Conservation (phyloP, 1,140 invertebrate genomes). For the Leptonema lineaticorne region DNA sequence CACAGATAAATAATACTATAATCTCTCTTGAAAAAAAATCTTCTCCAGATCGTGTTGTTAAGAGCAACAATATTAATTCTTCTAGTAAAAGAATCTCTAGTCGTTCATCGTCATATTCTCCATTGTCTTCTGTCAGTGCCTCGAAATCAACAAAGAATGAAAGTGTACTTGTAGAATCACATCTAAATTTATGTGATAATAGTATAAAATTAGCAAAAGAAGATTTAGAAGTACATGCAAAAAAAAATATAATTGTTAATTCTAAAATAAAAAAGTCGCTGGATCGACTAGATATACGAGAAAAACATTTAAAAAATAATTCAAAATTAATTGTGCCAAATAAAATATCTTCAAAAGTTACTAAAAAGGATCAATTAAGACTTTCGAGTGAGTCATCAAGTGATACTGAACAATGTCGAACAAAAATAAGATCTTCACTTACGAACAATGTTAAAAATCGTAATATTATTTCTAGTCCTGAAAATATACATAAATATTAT, state of each 20-base stretch:
- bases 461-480: too few species aligned
- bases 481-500: too few species aligned
- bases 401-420: slow-evolving; percentile 29
- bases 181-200: neutral
- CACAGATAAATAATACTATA: too few species aligned
- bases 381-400: slow-evolving; percentile 4
- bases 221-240: too few species aligned
- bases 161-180: slow-evolving; percentile 28
- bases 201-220: neutral
- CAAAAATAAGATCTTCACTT: slow-evolving; percentile 35
- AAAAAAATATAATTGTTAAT: too few species aligned
- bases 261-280: neutral
- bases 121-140: slow-evolving; percentile 30
- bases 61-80: neutral
- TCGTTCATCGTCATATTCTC: slow-evolving; percentile 36
- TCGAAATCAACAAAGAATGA: slow-evolving; percentile 26
- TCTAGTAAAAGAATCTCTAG: neutral
- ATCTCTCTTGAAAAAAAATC: slow-evolving; percentile 21
- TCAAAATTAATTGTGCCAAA: neutral
- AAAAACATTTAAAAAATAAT: neutral
- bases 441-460: slow-evolving; percentile 23
- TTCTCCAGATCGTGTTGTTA: neutral
- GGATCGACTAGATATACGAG: neutral
- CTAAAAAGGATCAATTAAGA: neutral
- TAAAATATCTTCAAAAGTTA: neutral